Conservation (phyloP, 2,113 vertebrate species). For the Scopus umbretta region DNA sequence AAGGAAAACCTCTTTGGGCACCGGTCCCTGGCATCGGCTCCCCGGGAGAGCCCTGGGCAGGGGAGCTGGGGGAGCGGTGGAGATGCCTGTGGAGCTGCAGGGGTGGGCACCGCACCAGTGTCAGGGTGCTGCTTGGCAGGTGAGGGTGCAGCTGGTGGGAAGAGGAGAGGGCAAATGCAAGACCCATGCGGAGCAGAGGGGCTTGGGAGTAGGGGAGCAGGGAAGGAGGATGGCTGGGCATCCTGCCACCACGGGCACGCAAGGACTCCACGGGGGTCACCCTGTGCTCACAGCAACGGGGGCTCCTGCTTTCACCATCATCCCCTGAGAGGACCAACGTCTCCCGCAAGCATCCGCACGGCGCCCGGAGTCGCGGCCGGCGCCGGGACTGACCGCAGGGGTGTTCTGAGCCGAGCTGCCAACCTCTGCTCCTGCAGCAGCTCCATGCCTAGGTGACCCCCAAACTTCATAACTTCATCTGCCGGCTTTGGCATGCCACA, state of each 20-base stretch:
- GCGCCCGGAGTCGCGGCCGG: not conserved
- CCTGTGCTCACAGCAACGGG: rapidly evolving
- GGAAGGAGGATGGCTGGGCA: not conserved
- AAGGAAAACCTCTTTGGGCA: rapidly evolving
- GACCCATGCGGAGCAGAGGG: rapidly evolving
- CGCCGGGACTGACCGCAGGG: not conserved
- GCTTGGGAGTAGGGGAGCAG: not conserved
- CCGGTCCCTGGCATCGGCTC: rapidly evolving
- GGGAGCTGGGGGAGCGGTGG: rapidly evolving
- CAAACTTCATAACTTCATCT: rapidly evolving
- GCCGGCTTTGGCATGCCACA: rapidly evolving
- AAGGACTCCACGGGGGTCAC: not conserved
- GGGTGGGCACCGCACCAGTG: not conserved
- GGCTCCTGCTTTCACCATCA: not conserved
- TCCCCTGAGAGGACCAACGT: not conserved
- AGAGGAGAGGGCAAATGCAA: not conserved
- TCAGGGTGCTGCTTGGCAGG: not conserved
- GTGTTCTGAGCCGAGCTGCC: rapidly evolving
- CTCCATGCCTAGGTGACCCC: rapidly evolving
- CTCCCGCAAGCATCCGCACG: not conserved
- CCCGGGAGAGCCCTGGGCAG: too few relatives aligned
- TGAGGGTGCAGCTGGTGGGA: not conserved
- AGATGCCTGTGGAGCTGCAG: not conserved
- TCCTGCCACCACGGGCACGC: rapidly evolving
- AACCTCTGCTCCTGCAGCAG: not conserved